These are phyloP conservation scores for Tetramorium simillimum DNA, from an alignment of 1,140 invertebrate species.

Conservation along the genomic window DNA sequence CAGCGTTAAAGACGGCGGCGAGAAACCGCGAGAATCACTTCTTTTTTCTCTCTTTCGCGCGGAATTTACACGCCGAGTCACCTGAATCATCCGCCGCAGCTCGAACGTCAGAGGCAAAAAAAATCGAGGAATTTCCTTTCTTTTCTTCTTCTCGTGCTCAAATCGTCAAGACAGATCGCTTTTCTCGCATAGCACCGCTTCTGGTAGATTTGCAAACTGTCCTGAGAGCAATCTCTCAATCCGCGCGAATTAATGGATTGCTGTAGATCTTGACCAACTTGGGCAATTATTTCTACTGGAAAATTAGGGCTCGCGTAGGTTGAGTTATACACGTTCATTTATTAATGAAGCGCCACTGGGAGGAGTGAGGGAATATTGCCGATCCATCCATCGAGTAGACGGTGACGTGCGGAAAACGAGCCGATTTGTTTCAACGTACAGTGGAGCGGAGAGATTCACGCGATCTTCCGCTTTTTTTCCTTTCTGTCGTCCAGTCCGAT, in stretches of 20 bases:
- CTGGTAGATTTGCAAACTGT: not conserved
- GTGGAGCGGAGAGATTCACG: not conserved
- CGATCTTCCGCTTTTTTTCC: not conserved
- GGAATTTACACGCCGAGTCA: not conserved
- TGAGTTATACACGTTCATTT: not conserved
- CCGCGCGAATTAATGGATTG: not conserved
- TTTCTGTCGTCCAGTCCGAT: no score
- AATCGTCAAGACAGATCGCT: not conserved
- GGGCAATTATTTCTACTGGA: not conserved
- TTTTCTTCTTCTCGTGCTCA: not conserved
- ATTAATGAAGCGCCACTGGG: not conserved
- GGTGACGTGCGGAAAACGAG: not conserved
- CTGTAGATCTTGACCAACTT: not conserved
- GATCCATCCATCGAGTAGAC: not conserved
- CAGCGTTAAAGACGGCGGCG: slow-evolving; percentile 7
- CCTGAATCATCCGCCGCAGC: not conserved
- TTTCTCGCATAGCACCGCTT: not conserved
- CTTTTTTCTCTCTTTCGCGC: not conserved
- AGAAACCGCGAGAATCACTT: not conserved
- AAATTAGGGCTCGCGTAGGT: not conserved
- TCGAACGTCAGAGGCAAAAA: not conserved
- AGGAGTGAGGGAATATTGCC: not conserved
- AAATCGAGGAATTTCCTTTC: not conserved
- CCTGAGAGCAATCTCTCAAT: not conserved
- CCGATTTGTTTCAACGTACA: not conserved